Percentiles rank a stretch among this genome's conserved stretches.
Evolutionary conservation across 2,888 invertebrate species (phyloP).

Genomic region (Uloborus plumipes): DNA sequence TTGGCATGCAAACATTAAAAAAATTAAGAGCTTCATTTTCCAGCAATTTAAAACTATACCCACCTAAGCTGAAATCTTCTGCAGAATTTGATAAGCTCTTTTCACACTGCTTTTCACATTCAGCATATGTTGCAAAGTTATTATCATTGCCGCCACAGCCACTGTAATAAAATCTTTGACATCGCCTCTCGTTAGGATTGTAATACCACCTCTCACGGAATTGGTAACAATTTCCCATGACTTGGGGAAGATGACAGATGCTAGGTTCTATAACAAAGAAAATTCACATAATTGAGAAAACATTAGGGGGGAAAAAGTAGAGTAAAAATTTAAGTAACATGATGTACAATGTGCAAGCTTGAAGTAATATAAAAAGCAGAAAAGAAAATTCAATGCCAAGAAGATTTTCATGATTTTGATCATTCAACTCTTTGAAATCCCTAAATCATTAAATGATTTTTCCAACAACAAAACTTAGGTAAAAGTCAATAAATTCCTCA

Average conservation of each 20-base stretch:
- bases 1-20: too few relatives aligned
- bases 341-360: not conserved
- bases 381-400: too few relatives aligned
- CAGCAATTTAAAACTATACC: not conserved
- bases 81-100: conserved; percentile 23
- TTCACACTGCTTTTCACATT: conserved; percentile 75
- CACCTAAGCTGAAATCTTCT: conserved; percentile 55
- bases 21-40: too few relatives aligned
- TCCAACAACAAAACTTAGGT: too few relatives aligned
- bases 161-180: conserved; percentile 83
- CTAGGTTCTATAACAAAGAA: conserved; percentile 47
- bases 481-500: too few relatives aligned
- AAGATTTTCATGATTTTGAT: too few relatives aligned
- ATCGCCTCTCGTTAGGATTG: conserved; percentile 71
- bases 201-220: conserved; percentile 67
- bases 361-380: not conserved
- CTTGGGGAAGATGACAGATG: conserved; percentile 68
- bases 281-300: not conserved
- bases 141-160: conserved; percentile 94
- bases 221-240: conserved; percentile 67
- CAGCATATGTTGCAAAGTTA: conserved; percentile 79
- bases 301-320: not conserved
- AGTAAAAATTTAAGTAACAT: not conserved
- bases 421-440: too few relatives aligned
- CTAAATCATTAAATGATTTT: too few relatives aligned